These are phyloP conservation scores for Tipula lateralis DNA, from an alignment of 2,888 invertebrate genomes.

Conservation along the genomic window DNA sequence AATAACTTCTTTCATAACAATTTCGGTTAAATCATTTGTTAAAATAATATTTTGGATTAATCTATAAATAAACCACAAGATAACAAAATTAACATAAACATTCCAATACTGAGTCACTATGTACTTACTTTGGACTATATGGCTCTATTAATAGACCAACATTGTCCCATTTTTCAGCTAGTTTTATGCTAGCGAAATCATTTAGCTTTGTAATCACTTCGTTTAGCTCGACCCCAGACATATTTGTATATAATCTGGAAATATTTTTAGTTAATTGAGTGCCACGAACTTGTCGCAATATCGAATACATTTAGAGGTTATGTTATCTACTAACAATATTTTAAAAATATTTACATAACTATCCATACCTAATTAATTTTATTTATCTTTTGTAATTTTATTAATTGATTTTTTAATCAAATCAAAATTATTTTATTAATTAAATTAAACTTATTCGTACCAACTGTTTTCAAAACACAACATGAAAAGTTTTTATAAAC, in stretches of 20 bases:
- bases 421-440: not conserved
- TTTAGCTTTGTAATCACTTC: slow-evolving; percentile 58
- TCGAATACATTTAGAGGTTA: not conserved
- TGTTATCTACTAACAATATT: not conserved
- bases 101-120: not conserved
- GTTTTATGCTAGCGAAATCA: slow-evolving; percentile 61
- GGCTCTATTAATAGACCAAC: slow-evolving; percentile 89
- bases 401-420: not conserved
- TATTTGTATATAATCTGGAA: slow-evolving; percentile 3
- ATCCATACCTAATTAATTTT: not conserved
- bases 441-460: not conserved
- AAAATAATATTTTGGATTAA: slow-evolving; percentile 64
- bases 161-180: slow-evolving; percentile 91
- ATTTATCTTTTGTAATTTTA: not conserved
- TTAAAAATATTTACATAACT: not conserved
- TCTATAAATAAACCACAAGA: slow-evolving; percentile 37
- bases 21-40: slow-evolving; percentile 89
- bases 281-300: not conserved
- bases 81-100: not conserved
- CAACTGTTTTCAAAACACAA: not conserved
- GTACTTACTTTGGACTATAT: slow-evolving; percentile 51
- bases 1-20: slow-evolving; percentile 77
- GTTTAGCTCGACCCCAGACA: not conserved
- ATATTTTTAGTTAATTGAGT: not conserved
- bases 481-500: not conserved